Conservation (phyloP, 1,140 invertebrate genomes). For the Eupristina koningsbergeri region DNA sequence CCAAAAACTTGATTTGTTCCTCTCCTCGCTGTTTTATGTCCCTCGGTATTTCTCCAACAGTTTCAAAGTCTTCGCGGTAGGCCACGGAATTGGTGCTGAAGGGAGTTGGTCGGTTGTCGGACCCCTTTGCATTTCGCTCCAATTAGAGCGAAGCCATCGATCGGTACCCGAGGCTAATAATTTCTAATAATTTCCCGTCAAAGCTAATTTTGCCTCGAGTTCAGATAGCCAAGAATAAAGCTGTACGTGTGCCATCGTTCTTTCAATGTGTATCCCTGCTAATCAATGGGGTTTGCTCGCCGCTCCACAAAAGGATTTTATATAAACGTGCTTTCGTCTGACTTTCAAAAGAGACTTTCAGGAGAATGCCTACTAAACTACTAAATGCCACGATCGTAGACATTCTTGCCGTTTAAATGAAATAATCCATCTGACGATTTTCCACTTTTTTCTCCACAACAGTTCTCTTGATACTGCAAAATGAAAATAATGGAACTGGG, state of each 20-base stretch:
- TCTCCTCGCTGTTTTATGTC: neutral
- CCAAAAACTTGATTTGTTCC: slow-evolving; percentile 49
- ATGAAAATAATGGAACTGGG: no score
- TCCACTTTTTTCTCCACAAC: neutral
- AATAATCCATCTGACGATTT: neutral
- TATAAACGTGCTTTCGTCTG: neutral
- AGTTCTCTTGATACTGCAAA: no score
- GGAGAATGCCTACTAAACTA: neutral
- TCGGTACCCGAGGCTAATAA: neutral
- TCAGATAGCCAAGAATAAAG: neutral
- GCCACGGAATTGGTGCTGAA: neutral
- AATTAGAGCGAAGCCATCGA: neutral
- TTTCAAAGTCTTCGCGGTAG: neutral
- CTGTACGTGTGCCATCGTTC: neutral
- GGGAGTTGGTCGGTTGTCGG: no score
- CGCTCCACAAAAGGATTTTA: neutral
- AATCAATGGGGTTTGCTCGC: neutral
- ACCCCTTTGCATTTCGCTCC: neutral
- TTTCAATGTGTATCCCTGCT: neutral
- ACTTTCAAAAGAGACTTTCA: no score
- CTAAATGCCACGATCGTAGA: no score
- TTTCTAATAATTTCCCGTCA: neutral
- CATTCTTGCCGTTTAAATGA: neutral
- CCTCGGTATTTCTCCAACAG: neutral
- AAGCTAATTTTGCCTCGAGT: neutral